phyloP scores from a whole-genome alignment of 2,113 vertebrate genomes.

The Sinocyclocheilus grahami region DNA sequence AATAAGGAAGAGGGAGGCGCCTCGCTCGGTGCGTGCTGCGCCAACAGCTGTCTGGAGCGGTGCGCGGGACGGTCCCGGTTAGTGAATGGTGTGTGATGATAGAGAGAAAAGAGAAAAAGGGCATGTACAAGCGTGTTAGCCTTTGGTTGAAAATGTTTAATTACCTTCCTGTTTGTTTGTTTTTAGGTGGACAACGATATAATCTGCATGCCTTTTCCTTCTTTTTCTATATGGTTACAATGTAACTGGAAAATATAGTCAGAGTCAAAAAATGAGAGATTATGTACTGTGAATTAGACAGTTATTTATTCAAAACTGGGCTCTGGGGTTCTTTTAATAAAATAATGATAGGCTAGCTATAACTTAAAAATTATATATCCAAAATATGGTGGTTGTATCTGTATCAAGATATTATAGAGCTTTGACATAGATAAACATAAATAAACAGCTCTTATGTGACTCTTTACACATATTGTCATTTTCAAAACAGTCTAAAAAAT shows the following conservation, averaged over 20 bases:
- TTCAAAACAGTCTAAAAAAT: too few relatives aligned
- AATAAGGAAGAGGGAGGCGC: background rate
- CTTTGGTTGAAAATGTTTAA: background rate
- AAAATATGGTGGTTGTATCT: background rate
- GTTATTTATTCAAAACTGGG: background rate
- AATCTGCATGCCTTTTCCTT: too few relatives aligned
- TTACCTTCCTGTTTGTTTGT: background rate
- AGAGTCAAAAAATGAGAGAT: too few relatives aligned
- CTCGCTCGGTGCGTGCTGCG: conserved; percentile 35
- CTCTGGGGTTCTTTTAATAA: background rate
- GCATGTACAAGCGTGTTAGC: conserved; percentile 16
- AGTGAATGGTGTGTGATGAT: conserved; percentile 32
- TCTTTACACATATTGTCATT: too few relatives aligned
- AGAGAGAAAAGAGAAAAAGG: background rate
- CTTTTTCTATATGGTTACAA: background rate
- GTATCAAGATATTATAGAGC: background rate
- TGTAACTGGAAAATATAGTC: too few relatives aligned
- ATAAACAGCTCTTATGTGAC: too few relatives aligned
- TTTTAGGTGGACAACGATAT: background rate
- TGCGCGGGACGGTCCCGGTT: conserved; percentile 58
- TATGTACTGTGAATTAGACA: background rate
- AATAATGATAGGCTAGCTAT: background rate
- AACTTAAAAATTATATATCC: background rate
- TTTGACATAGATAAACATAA: background rate
- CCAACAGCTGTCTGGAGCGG: conserved; percentile 40